Evolutionary conservation across 2,888 invertebrate species (phyloP), one percentile per base, ranked within the genome.

Genomic region (Congeria kusceri): DNA sequence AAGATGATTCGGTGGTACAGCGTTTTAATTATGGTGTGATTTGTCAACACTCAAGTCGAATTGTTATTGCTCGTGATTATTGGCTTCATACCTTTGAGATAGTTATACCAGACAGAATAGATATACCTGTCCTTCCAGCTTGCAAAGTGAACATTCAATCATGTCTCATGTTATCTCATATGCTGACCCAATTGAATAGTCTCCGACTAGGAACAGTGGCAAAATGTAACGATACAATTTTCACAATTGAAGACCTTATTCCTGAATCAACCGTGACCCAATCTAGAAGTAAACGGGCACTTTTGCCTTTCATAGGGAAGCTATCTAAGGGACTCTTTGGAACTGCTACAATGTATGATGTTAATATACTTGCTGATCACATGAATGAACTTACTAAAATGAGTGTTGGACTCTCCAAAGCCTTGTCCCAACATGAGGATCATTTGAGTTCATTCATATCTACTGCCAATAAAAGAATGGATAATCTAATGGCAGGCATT

Each of bases 51-150:
- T 32, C 57, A 20, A 13, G 23, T 29, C n/a, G 67, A 20, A 13
- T 81, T 0, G 39, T 44, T 23, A 18, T 74, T n/a, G 39, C 73
- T 13, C 58, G 61, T 44, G 79, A 81, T 20, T 59, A 53, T 32
- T 81, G 81, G 81, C 29, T 53, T 4, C 79, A 79, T 62, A 72
- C 84, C 0, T 84, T 68, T 66, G 65, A 77, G 56, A 68, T 81
- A 2, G 11, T 11, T 18, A 15, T 81, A 13, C 79, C 81, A 27
- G 39, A 67, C 13, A 23, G 39, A 28, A 3, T 70, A 1, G 13
- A 15, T 23, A 15, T 77, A 1, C 75, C 74, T 5, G 7, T 20
- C 4, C 47, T 73, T 29, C 28, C 39, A 18, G 13, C 57, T 23
- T 73, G 70, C 57, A 15, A 56, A 4, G 56, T 44, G 18, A 29